These are phyloP conservation scores for Charina bottae DNA, from an alignment of 2,113 vertebrate species.

Conservation along the genomic window DNA sequence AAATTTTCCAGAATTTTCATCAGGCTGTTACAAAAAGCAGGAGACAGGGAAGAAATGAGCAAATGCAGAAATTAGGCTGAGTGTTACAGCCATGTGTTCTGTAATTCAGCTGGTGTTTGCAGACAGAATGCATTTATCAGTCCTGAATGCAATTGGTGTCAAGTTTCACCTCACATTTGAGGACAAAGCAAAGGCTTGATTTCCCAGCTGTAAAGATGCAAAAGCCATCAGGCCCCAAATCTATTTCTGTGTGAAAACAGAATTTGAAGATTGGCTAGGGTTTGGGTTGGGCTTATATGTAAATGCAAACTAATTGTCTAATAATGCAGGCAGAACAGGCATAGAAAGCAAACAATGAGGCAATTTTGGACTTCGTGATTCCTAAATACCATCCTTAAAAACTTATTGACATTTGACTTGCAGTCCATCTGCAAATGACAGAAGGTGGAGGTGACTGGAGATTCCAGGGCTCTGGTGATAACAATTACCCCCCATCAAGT, in stretches of 20 bases:
- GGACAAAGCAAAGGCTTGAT: not conserved
- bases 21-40: not conserved
- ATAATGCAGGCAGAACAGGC: not conserved
- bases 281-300: not conserved
- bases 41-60: not conserved
- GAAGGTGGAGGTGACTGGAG: not conserved
- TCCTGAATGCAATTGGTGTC: not conserved
- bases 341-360: not conserved
- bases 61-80: not conserved
- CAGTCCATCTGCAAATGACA: not conserved
- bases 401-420: not conserved
- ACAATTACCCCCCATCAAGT: not conserved
- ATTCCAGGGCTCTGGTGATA: not conserved
- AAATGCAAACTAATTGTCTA: not conserved
- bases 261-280: not conserved
- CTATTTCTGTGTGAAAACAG: not conserved
- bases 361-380: not conserved
- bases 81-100: not conserved
- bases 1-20: not conserved
- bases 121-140: not conserved
- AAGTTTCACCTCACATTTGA: not conserved
- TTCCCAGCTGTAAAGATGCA: not conserved
- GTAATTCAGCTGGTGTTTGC: not conserved
- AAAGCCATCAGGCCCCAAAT: not conserved
- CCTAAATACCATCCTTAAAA: not conserved